Conservation (phyloP, 2,888 invertebrate genomes). For the Oxycera nigricornis region DNA sequence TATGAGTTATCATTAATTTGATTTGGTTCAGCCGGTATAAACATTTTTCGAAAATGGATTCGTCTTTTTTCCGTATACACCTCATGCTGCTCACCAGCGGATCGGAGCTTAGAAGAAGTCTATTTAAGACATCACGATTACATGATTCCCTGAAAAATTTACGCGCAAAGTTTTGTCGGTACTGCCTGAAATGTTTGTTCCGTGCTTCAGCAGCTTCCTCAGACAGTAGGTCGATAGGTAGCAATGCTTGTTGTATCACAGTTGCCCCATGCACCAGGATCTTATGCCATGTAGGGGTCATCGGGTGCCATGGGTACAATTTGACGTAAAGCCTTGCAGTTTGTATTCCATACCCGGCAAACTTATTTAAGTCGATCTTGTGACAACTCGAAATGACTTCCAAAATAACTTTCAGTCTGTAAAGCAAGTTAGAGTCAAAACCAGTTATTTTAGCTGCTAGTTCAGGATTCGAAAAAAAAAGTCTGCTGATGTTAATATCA, state of each 20-base stretch:
- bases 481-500: constrained; percentile 52
- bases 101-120: neutral
- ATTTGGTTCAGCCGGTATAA: neutral
- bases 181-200: constrained; percentile 52
- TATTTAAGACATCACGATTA: neutral
- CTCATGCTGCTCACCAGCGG: too few species aligned
- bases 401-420: constrained; percentile 26
- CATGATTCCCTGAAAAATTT: constrained; percentile 41
- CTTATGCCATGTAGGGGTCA: constrained; percentile 52
- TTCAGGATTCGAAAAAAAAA: constrained; percentile 53
- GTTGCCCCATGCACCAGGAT: constrained; percentile 50
- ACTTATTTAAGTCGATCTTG: neutral
- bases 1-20: neutral
- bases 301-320: constrained; percentile 49
- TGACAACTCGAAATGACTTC: constrained; percentile 27
- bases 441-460: constrained; percentile 53
- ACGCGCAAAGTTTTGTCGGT: constrained; percentile 48
- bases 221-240: constrained; percentile 53
- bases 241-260: constrained; percentile 49
- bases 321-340: constrained; percentile 39
- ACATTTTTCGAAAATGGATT: neutral
- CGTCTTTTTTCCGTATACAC: neutral
- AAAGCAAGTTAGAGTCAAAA: constrained; percentile 42
- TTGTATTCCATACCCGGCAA: constrained; percentile 28
- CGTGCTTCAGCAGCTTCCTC: constrained; percentile 53